These are phyloP conservation scores for Bergia sp. DNA, from an alignment of 92 coral and sea anemone genomes.

Conservation along the genomic window DNA sequence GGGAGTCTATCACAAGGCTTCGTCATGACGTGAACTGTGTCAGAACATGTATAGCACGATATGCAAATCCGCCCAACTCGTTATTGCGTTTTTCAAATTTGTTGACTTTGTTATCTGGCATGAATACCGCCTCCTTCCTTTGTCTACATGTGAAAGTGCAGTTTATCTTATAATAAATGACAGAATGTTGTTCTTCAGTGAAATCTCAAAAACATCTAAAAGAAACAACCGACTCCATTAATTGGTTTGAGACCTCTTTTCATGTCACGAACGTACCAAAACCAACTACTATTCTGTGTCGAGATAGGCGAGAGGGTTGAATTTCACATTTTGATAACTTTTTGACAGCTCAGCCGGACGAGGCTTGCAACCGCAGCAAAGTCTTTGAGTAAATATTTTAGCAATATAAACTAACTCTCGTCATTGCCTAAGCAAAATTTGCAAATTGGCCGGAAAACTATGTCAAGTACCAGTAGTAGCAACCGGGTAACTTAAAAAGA, in stretches of 20 bases:
- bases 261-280: neutral
- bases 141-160: conserved; percentile 7
- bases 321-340: conserved; percentile 32
- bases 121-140: conserved; percentile 29
- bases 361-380: conserved; percentile 4
- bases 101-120: conserved; percentile 34
- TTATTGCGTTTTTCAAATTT: conserved; percentile 14
- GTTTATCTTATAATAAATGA: conserved; percentile 31
- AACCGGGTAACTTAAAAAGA: neutral
- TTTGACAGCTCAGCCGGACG: conserved; percentile 26
- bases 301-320: neutral
- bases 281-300: neutral
- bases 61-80: conserved; percentile 34
- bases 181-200: neutral
- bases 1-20: neutral
- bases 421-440: conserved; percentile 34
- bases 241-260: neutral
- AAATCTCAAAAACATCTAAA: neutral
- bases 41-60: neutral
- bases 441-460: conserved; percentile 33
- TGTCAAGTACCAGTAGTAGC: neutral
- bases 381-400: conserved; percentile 24
- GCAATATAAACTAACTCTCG: conserved; percentile 26
- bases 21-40: neutral
- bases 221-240: neutral